Conservation (phyloP, 2,113 vertebrate species). For the Nanorana parkeri region DNA sequence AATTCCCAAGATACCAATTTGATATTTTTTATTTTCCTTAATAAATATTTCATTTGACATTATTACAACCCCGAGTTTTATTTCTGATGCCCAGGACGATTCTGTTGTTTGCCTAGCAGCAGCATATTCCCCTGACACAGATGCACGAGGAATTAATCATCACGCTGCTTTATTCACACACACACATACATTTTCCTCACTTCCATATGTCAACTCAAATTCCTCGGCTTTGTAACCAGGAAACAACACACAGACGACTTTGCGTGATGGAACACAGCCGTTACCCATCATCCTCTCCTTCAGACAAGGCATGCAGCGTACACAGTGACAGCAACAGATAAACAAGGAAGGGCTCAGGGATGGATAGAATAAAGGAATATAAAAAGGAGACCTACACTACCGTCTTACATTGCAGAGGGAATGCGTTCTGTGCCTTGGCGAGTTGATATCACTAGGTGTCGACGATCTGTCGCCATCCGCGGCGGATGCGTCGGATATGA, state of each 20-base stretch:
- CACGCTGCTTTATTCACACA: constrained; percentile 3
- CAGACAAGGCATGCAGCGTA: constrained; percentile 3
- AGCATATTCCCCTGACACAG: constrained; percentile 2
- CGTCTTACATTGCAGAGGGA: constrained; percentile 98
- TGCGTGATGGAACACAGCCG: constrained; percentile 23
- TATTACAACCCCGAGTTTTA: too few relatives aligned
- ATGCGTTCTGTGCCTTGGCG: constrained; percentile 94
- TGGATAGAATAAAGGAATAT: constrained; percentile 1
- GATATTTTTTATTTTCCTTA: too few relatives aligned
- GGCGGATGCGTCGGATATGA: constrained; percentile 91
- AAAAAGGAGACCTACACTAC: constrained; percentile 60
- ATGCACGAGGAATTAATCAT: neutral
- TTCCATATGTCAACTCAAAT: constrained; percentile 23
- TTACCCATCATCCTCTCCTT: constrained; percentile 5
- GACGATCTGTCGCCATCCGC: constrained; percentile 94
- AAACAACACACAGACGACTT: constrained; percentile 5
- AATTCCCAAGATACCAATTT: too few relatives aligned
- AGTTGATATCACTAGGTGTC: constrained; percentile 97
- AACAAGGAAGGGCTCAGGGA: neutral
- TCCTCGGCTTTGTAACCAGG: constrained; percentile 14
- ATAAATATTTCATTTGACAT: too few relatives aligned
- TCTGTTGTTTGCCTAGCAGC: neutral
- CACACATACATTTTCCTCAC: neutral
- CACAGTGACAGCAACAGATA: constrained; percentile 26
- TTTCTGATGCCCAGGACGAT: neutral